phyloP scores from a whole-genome alignment of 2,797 vertebrate species.

The Sardinella longiceps region DNA sequence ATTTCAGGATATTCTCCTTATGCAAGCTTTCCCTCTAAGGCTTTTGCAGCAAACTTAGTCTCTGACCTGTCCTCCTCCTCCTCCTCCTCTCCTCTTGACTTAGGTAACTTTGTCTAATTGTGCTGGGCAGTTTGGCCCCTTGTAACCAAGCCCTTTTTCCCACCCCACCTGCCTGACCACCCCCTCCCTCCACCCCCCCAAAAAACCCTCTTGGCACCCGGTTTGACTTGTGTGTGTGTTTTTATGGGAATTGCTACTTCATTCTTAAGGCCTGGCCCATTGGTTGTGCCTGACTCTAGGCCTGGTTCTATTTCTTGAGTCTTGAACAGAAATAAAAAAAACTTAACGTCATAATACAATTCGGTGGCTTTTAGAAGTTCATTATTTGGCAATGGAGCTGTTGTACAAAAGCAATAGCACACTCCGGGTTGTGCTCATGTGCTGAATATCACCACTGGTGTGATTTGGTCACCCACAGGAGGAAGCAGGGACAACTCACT shows the following conservation, averaged over 20 bases:
- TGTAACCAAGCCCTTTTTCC: not conserved
- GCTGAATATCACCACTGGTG: too few species aligned
- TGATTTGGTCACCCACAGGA: too few species aligned
- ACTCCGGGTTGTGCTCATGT: too few species aligned
- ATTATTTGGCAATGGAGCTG: too few species aligned
- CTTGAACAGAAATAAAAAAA: too few species aligned
- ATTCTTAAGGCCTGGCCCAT: not conserved
- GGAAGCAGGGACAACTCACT: too few species aligned
- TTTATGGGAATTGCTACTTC: not conserved
- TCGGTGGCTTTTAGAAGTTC: too few species aligned
- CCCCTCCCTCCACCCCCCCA: constrained; percentile 28
- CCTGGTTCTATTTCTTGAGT: not conserved
- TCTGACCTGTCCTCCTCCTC: constrained; percentile 86
- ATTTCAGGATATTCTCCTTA: constrained; percentile 92
- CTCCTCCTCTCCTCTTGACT: constrained; percentile 84
- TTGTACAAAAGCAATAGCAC: too few species aligned
- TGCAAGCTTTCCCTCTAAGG: constrained; percentile 91
- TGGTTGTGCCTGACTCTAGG: not conserved
- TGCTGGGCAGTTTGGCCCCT: constrained; percentile 29
- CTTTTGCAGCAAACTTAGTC: constrained; percentile 84
- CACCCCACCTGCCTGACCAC: constrained; percentile 33
- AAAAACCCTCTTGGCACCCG: not conserved
- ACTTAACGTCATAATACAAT: too few species aligned
- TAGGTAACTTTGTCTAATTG: constrained; percentile 81
- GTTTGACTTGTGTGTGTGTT: not conserved